Evolutionary conservation across 2,888 invertebrate species (phyloP), one percentile per base, ranked within the genome.

Genomic region (Callinectes sapidus): DNA sequence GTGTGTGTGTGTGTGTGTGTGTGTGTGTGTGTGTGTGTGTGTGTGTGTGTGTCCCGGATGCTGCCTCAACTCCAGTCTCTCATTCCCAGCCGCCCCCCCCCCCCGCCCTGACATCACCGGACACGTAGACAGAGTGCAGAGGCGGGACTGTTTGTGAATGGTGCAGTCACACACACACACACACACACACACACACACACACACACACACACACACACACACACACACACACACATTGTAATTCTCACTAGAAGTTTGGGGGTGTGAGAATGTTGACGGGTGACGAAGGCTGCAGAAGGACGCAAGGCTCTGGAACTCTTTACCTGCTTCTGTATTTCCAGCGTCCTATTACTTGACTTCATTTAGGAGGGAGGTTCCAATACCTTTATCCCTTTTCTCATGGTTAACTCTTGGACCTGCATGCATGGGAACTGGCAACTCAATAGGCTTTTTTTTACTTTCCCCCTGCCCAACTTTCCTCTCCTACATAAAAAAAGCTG

Each of bases 1-100:
- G 81, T 81, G 81, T 81, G 81, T 81, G 81, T 81, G 81, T 81
- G 81, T 81, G 81, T 81, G 81, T 81, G 81, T 81, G 81, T 81
- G n/a, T n/a, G n/a, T n/a, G 77, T 77, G 77, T 77, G 77, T 77
- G 77, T 77, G 77, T 77, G 77, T 77, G 77, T 77, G 77, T 77
- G 77, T 77, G 77, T 77, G 81, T 81, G 81, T 81, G 81, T 81
- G 81, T 81, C 35, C 81, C 35, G 81, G 81, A 81, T 81, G 81
- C 81, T 81, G 81, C 81, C 81, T 14, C n/a, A 71, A 18, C 71
- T 23, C 71, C 28, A 5, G 10, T 10, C 71, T n/a, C n/a, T 10
- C 71, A 18, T 23, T 10, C 28, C n/a, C n/a, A 23, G 23, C 71
- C 23, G 23, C 71, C 71, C 28, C 71, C 71, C 23, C 23, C 66